Conservation (phyloP, 2,797 vertebrate genomes). For the Melanotaenia nigrans region DNA sequence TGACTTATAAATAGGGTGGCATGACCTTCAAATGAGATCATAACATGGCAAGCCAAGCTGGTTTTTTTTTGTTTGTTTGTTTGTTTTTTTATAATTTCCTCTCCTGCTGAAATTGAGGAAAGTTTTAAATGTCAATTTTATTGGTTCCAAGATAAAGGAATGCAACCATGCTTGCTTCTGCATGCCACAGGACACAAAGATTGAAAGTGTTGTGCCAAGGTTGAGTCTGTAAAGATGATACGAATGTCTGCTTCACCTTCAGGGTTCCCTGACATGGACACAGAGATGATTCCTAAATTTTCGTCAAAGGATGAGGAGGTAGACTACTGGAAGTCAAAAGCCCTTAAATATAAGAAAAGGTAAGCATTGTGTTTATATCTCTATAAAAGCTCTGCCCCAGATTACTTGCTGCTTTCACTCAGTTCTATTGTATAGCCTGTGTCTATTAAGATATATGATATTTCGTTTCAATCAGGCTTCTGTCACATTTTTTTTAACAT, state of each 20-base stretch:
- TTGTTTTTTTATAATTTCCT: not conserved
- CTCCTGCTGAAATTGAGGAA: slow-evolving; percentile 18
- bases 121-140: slow-evolving; percentile 15
- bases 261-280: slow-evolving; percentile 92
- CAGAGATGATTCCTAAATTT: slow-evolving; percentile 96
- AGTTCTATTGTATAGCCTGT: not conserved
- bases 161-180: slow-evolving; percentile 10
- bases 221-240: not conserved
- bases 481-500: not conserved
- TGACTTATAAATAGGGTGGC: not conserved
- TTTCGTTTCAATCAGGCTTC: not conserved
- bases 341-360: slow-evolving; percentile 95
- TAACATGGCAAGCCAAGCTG: not conserved
- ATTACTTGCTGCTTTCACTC: not conserved
- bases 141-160: slow-evolving; percentile 30
- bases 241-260: slow-evolving; percentile 26
- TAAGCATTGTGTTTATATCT: slow-evolving; percentile 62
- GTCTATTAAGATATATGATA: not conserved
- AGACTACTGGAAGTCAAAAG: slow-evolving; percentile 94
- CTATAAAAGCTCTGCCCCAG: not conserved
- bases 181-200: slow-evolving; percentile 29
- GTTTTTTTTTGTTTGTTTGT: slow-evolving; percentile 9
- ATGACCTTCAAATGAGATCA: not conserved
- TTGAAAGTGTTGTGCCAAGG: not conserved
- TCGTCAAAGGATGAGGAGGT: slow-evolving; percentile 95